Percentiles rank a stretch among this genome's conserved stretches.
Evolutionary conservation across 1,140 invertebrate species (phyloP).

Genomic region (Megathymus violae): DNA sequence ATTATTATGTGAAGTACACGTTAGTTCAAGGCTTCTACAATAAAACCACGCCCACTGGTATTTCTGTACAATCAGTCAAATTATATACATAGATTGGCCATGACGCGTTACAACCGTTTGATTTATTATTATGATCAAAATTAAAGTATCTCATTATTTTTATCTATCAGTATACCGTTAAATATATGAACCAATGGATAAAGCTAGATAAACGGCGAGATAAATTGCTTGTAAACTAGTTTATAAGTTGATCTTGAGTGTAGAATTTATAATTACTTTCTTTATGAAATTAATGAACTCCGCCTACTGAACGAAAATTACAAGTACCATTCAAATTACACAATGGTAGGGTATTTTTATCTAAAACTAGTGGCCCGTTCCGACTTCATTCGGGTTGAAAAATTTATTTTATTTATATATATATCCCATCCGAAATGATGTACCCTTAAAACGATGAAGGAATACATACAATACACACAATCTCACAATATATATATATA

Average conservation of each 20-base stretch:
- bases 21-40: conserved; percentile 1
- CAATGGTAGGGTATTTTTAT: too few species aligned
- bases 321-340: too few species aligned
- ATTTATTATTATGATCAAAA: conserved; percentile 21
- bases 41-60: conserved; percentile 3
- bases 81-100: conserved; percentile 15
- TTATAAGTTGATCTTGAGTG: background rate
- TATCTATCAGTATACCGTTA: conserved; percentile 9
- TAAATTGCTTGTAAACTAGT: background rate
- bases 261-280: too few species aligned
- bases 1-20: background rate
- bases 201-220: conserved; percentile 6
- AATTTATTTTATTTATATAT: too few species aligned
- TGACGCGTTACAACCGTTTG: conserved; percentile 11
- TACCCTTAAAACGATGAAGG: too few species aligned
- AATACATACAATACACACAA: too few species aligned
- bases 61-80: background rate
- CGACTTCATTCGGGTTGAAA: too few species aligned
- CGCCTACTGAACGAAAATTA: too few species aligned
- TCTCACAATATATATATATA: too few species aligned
- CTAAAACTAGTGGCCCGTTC: too few species aligned
- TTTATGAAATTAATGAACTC: too few species aligned
- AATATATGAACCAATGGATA: conserved; percentile 3
- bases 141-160: conserved; percentile 19
- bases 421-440: too few species aligned